These are phyloP conservation scores for Hepsetus odoe DNA, from an alignment of 2,113 vertebrate species.

Conservation along the genomic window DNA sequence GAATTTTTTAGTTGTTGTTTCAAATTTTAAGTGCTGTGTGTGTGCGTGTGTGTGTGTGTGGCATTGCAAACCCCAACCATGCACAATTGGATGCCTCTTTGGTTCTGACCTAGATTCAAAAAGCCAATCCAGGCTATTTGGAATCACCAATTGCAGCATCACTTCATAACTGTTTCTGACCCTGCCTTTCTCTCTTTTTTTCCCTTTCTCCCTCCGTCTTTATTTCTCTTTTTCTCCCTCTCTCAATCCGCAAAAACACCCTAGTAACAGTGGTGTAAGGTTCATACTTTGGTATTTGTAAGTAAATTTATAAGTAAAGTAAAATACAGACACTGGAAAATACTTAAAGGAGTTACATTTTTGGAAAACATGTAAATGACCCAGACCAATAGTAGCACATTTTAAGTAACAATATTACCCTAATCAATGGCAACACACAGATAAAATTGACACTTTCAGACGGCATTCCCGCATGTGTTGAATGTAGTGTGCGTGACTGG, in stretches of 20 bases:
- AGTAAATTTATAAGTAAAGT: too few relatives aligned
- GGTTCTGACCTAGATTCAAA: conserved; percentile 55
- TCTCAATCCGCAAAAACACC: neutral
- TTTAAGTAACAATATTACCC: too few relatives aligned
- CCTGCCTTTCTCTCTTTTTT: conserved; percentile 6
- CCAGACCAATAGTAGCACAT: too few relatives aligned
- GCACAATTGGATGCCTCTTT: conserved; percentile 32
- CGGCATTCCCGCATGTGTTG: neutral
- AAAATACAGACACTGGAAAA: too few relatives aligned
- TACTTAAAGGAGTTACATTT: too few relatives aligned
- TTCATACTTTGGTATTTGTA: fast-evolving
- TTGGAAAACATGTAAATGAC: too few relatives aligned
- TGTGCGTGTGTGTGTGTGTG: conserved; percentile 8
- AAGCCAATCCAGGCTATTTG: conserved; percentile 24
- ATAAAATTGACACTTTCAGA: neutral
- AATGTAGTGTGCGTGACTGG: conserved; percentile 11
- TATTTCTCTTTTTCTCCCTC: neutral
- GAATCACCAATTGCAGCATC: conserved; percentile 30
- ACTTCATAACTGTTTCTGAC: conserved; percentile 34
- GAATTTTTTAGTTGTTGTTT: too few relatives aligned
- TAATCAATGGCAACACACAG: too few relatives aligned
- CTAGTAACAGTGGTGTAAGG: neutral
- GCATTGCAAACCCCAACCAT: neutral
- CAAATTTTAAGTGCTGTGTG: conserved; percentile 2
- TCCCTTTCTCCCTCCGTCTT: neutral